Conservation (phyloP, 2,888 invertebrate species). For the Protophormia terraenovae region DNA sequence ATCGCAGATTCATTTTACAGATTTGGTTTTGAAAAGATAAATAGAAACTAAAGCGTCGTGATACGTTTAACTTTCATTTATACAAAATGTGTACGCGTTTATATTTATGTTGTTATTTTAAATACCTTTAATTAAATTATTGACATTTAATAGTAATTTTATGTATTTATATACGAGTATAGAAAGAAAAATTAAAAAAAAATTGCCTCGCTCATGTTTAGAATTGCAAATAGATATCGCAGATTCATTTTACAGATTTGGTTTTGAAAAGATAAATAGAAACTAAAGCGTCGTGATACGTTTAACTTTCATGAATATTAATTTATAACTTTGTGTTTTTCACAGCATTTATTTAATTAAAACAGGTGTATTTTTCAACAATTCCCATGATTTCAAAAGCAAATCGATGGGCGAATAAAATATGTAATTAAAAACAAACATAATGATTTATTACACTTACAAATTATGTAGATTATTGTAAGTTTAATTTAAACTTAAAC, state of each 20-base stretch:
- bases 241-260: neutral
- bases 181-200: neutral
- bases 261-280: neutral
- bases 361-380: neutral
- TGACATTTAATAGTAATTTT: slow-evolving; percentile 48
- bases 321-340: slow-evolving; percentile 1
- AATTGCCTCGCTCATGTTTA: neutral
- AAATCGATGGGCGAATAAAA: neutral
- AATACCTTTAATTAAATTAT: slow-evolving; percentile 54
- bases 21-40: neutral
- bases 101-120: slow-evolving; percentile 21
- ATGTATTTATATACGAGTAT: slow-evolving; percentile 15
- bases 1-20: slow-evolving; percentile 11
- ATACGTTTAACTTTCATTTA: slow-evolving; percentile 33
- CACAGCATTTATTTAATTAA: neutral
- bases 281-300: slow-evolving; percentile 31
- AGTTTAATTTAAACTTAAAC: neutral
- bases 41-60: slow-evolving; percentile 15
- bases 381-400: neutral
- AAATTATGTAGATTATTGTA: neutral
- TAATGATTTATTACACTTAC: neutral
- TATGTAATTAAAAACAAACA: neutral
- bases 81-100: neutral
- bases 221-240: slow-evolving; percentile 49
- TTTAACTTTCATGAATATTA: slow-evolving; percentile 39